A percentile compares a stretch with the other conserved stretches of the same genome.
Conservation (phyloP, 2,113 vertebrate genomes). For the Nothobranchius furzeri region DNA sequence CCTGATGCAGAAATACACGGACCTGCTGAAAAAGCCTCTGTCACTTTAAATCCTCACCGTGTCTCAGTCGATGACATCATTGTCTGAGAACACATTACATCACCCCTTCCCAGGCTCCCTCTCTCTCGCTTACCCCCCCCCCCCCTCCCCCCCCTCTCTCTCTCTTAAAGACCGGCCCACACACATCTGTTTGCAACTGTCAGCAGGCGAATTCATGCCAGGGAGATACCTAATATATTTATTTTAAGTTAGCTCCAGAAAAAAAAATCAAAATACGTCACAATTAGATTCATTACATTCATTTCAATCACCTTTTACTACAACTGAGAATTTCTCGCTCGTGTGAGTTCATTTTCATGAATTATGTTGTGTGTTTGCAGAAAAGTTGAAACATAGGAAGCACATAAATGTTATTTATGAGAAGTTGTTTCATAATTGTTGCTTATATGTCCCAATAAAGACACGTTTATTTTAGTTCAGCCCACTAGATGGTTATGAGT, state of each 20-base stretch:
- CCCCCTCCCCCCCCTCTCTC: slow-evolving; percentile 51
- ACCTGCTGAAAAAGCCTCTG: slow-evolving; percentile 71
- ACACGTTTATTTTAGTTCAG: no score
- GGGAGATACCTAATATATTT: not conserved
- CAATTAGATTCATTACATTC: slow-evolving; percentile 1
- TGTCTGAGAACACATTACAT: slow-evolving; percentile 86
- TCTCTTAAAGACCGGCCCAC: slow-evolving; percentile 75
- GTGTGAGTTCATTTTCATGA: no score
- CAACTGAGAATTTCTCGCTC: no score
- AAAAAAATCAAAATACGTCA: no score
- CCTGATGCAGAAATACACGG: slow-evolving; percentile 60
- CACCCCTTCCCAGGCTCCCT: slow-evolving; percentile 78
- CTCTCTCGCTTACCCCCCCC: slow-evolving; percentile 73
- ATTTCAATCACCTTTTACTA: not conserved
- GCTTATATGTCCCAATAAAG: no score
- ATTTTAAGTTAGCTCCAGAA: no score
- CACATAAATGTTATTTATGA: not conserved
- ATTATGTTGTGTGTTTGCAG: no score
- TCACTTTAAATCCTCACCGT: slow-evolving; percentile 77
- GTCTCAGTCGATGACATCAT: slow-evolving; percentile 84
- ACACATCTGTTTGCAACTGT: slow-evolving; percentile 59
- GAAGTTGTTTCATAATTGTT: not conserved
- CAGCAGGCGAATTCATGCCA: slow-evolving; percentile 41
- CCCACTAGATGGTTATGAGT: no score
- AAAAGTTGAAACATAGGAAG: no score